Conservation (phyloP, 2,113 vertebrate genomes). For the Charadrius vociferus region DNA sequence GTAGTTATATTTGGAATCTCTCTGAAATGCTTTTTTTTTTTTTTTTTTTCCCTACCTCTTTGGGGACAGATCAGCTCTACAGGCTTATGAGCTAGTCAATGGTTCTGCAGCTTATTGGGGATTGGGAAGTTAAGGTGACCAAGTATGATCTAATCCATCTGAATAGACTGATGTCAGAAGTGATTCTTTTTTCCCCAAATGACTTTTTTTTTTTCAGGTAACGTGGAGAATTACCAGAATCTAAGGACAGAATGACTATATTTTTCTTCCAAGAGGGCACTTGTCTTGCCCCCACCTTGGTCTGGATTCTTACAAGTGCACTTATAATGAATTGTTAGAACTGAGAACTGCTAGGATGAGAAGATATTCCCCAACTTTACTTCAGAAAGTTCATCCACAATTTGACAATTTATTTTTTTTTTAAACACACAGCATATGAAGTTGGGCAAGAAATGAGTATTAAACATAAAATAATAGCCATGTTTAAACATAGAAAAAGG, state of each 20-base stretch:
- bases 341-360: not conserved
- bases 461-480: not conserved
- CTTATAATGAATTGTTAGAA: not conserved
- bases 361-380: not conserved
- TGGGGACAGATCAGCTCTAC: not conserved
- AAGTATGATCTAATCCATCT: not conserved
- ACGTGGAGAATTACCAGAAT: not conserved
- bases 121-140: not conserved
- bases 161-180: not conserved
- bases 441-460: not conserved
- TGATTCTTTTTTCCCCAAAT: not conserved
- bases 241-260: fast-evolving
- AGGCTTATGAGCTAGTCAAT: not conserved
- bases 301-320: not conserved
- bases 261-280: not conserved
- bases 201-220: not conserved
- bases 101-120: not conserved
- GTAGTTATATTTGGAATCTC: not conserved
- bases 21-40: not conserved
- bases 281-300: fast-evolving
- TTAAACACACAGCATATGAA: not conserved
- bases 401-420: not conserved
- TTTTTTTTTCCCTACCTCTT: not conserved
- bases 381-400: not conserved
- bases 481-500: not conserved